These are phyloP conservation scores for Zeus faber DNA, from an alignment of 2,113 vertebrate genomes.

Conservation along the genomic window DNA sequence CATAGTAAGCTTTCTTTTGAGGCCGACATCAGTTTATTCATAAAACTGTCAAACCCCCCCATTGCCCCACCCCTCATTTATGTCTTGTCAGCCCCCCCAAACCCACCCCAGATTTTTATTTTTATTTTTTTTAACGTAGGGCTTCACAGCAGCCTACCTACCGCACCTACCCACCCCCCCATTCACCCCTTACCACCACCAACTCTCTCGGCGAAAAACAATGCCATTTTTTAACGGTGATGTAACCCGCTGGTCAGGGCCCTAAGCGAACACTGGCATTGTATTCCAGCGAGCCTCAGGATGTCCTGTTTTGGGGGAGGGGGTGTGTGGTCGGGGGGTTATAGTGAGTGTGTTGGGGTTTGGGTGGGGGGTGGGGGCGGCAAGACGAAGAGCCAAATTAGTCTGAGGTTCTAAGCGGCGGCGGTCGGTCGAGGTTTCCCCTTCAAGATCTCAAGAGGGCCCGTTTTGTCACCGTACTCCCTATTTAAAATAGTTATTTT, in stretches of 20 bases:
- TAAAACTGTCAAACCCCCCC: no score
- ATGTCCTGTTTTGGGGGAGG: constrained; percentile 88
- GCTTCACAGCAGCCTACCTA: no score
- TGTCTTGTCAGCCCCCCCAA: background rate
- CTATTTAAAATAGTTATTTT: no score
- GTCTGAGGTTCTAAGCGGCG: background rate
- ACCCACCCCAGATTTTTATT: no score
- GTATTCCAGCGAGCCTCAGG: constrained; percentile 92
- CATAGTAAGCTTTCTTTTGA: no score
- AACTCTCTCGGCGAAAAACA: constrained; percentile 52
- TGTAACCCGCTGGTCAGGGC: constrained; percentile 79
- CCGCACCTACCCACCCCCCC: background rate
- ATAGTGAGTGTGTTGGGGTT: no score
- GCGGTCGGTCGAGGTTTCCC: background rate
- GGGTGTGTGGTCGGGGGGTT: constrained; percentile 4
- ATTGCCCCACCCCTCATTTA: no score
- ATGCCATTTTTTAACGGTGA: constrained; percentile 77
- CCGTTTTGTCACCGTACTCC: background rate
- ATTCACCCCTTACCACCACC: background rate
- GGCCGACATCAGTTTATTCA: no score
- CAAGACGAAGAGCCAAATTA: background rate
- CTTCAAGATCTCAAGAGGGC: background rate
- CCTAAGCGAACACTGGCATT: constrained; percentile 80
- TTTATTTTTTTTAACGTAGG: no score
- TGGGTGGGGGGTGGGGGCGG: constrained; percentile 60